A percentile compares a stretch with the other conserved stretches of the same genome.
phyloP scores from a whole-genome alignment of 2,113 vertebrate genomes.

The Trochalopteron elliotii region DNA sequence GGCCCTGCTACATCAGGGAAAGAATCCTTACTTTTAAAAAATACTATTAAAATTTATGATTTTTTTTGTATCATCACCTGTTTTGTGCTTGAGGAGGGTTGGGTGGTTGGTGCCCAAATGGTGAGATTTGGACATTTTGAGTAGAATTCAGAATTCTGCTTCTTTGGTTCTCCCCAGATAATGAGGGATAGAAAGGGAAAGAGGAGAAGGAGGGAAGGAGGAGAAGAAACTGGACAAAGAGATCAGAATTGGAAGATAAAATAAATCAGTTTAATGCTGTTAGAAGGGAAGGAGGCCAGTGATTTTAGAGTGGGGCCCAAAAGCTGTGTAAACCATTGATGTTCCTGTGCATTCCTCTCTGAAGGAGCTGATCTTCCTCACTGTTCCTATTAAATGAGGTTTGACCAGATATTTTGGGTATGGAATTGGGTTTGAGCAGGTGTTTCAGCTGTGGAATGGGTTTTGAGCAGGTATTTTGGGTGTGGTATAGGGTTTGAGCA shows the following conservation, averaged over 20 bases:
- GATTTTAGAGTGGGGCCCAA: background rate
- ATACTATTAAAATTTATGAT: background rate
- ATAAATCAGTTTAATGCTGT: background rate
- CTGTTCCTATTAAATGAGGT: fast-evolving
- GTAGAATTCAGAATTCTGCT: background rate
- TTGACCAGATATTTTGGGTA: background rate
- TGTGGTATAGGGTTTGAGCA: no score
- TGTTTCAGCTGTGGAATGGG: fast-evolving
- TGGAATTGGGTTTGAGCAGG: background rate
- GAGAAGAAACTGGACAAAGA: background rate
- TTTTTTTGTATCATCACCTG: background rate
- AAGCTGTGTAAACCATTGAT: background rate
- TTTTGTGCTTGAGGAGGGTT: background rate
- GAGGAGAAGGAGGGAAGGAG: background rate
- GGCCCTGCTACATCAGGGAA: background rate
- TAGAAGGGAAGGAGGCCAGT: background rate
- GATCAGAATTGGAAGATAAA: background rate
- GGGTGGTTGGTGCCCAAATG: background rate
- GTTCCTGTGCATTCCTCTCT: background rate
- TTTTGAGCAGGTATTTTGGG: fast-evolving
- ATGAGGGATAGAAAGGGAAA: background rate
- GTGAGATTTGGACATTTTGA: background rate
- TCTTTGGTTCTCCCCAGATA: no score
- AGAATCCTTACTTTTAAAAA: background rate
- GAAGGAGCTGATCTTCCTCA: background rate